Percentiles rank a stretch among this genome's conserved stretches.
These are phyloP conservation scores for Lepus europaeus DNA, from an alignment of 2,113 vertebrate genomes.

Conservation along the genomic window DNA sequence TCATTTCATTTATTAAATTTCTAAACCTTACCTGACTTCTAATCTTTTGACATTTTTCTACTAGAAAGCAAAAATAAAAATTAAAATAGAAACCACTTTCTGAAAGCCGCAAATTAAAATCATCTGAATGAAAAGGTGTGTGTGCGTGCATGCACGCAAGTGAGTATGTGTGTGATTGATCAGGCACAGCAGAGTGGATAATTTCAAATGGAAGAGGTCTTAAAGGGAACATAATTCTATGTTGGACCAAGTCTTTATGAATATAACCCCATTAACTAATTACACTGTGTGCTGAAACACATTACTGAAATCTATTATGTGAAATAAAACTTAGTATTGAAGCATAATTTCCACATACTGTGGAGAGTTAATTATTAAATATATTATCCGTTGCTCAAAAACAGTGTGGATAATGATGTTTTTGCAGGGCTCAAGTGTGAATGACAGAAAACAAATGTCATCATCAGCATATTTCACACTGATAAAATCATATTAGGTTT, in stretches of 20 bases:
- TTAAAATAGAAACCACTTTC: conserved; percentile 44
- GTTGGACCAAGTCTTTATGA: conserved; percentile 59
- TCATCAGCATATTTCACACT: conserved; percentile 32
- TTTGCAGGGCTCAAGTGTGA: conserved; percentile 48
- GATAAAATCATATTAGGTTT: conserved; percentile 47
- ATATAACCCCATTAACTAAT: conserved; percentile 74
- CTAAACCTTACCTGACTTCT: conserved; percentile 26
- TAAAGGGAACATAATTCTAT: conserved; percentile 61
- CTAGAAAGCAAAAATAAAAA: conserved; percentile 42
- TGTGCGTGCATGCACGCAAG: not conserved
- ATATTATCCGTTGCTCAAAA: conserved; percentile 55
- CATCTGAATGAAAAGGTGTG: not conserved
- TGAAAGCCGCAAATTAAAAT: conserved; percentile 47
- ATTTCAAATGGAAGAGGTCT: conserved; percentile 64
- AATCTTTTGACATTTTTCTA: conserved; percentile 54
- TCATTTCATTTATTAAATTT: conserved; percentile 8
- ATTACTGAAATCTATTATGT: conserved; percentile 66
- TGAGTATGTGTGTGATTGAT: not conserved
- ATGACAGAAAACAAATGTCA: conserved; percentile 50
- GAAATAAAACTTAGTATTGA: conserved; percentile 67
- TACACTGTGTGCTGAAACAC: conserved; percentile 62
- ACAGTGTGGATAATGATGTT: conserved; percentile 57
- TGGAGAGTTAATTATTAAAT: conserved; percentile 74
- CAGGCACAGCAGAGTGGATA: not conserved
- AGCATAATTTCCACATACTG: conserved; percentile 62